Percentiles rank a stretch among this genome's conserved stretches.
Conservation (phyloP, 1,140 invertebrate species). For the Hycleus phaleratus region DNA sequence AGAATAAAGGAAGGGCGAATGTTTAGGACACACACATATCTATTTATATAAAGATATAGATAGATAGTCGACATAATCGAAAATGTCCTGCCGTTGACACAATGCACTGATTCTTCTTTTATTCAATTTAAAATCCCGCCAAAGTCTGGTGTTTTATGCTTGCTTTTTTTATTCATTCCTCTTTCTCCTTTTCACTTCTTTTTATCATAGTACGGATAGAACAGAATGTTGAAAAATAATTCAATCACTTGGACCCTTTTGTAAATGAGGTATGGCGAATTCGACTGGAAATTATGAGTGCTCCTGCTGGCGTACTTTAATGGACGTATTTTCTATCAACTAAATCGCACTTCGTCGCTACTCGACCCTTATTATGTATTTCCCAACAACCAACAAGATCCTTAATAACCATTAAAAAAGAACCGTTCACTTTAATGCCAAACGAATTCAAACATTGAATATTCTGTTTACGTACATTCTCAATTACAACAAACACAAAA, state of each 20-base stretch:
- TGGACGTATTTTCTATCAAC: no score
- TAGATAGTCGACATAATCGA: conserved; percentile 10
- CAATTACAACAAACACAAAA: no score
- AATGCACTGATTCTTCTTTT: conserved; percentile 11
- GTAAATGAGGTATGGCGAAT: conserved; percentile 7
- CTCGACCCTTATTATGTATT: no score
- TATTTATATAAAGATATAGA: not conserved
- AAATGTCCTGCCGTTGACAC: conserved; percentile 3
- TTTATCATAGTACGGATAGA: conserved; percentile 2
- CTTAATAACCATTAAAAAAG: no score
- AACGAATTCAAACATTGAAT: no score
- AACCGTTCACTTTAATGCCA: no score
- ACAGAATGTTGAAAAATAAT: conserved; percentile 11
- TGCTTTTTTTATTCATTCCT: no score
- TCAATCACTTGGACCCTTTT: conserved; percentile 11
- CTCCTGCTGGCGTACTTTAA: no score
- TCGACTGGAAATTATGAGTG: conserved; percentile 1
- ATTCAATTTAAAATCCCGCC: conserved; percentile 13
- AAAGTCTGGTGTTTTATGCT: conserved; percentile 2
- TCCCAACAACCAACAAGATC: no score
- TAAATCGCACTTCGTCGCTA: no score
- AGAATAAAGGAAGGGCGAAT: not conserved
- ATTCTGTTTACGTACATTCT: no score
- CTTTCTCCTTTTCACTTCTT: not conserved
- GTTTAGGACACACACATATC: not conserved